Evolutionary conservation across 2,888 invertebrate genomes (phyloP).

Genomic region (Stenotaenia linearis): DNA sequence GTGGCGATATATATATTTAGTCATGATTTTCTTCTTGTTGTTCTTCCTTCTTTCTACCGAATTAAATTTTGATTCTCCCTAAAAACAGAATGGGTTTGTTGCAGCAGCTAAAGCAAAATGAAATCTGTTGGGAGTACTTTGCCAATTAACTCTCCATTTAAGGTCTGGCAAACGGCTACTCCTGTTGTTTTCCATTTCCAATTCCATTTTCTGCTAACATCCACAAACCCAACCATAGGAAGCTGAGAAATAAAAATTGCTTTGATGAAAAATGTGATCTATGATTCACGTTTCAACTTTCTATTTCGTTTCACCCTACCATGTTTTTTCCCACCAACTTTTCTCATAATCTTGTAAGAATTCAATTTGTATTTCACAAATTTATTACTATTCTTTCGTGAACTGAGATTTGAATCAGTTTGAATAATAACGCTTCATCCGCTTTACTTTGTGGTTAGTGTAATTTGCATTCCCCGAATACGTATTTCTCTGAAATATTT

Average conservation of each 20-base stretch:
- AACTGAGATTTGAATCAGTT: not conserved
- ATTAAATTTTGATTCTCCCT: not conserved
- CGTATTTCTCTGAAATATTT: not conserved
- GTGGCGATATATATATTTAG: not conserved
- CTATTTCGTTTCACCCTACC: not conserved
- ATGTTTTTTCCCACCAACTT: not conserved
- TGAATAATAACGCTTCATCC: not conserved
- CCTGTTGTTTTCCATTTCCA: not conserved
- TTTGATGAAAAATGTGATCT: not conserved
- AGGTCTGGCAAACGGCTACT: not conserved
- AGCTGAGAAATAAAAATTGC: not conserved
- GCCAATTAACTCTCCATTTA: constrained; percentile 20
- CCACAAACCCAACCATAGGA: not conserved
- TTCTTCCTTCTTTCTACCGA: not conserved
- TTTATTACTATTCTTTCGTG: not conserved
- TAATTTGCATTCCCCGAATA: not conserved
- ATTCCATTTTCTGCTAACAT: not conserved
- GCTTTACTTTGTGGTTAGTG: not conserved
- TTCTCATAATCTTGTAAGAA: not conserved
- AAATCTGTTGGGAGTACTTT: constrained; percentile 13
- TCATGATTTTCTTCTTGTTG: not conserved
- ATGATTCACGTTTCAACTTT: not conserved
- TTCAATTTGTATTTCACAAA: not conserved
- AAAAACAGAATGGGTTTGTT: not conserved
- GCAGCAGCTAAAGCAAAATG: constrained; percentile 19